Percentiles rank a stretch among this genome's conserved stretches.
These are phyloP conservation scores for Macrotrachela quadricornifera DNA, from an alignment of 1,140 invertebrate genomes.

Conservation along the genomic window DNA sequence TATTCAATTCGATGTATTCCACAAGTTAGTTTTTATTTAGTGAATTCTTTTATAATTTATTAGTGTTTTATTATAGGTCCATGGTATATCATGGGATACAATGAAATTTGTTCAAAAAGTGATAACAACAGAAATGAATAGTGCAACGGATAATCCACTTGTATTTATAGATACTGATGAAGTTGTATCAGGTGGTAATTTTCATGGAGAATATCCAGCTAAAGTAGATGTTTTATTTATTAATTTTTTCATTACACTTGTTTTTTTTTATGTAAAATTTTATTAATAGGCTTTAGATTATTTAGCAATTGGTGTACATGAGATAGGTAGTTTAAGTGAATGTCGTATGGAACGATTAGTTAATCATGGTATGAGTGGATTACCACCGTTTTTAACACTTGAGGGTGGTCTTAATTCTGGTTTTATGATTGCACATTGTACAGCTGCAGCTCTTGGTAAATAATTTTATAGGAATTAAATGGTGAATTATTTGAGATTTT, in stretches of 20 bases:
- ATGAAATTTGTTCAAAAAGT: constrained; percentile 43
- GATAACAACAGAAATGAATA: constrained; percentile 46
- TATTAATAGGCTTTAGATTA: constrained; percentile 39
- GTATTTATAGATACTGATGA: constrained; percentile 46
- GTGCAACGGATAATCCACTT: constrained; percentile 50
- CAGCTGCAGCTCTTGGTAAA: constrained; percentile 44
- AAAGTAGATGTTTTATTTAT: constrained; percentile 31
- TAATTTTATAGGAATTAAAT: background rate
- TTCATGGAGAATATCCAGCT: constrained; percentile 49
- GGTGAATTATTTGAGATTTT: too few species aligned
- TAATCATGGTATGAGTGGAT: constrained; percentile 43
- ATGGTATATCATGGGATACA: constrained; percentile 47
- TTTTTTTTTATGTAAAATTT: background rate
- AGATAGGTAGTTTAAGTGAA: constrained; percentile 50
- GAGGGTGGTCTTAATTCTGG: constrained; percentile 52
- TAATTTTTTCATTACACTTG: background rate
- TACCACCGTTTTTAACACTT: constrained; percentile 46
- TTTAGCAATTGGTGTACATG: constrained; percentile 48
- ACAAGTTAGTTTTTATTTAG: constrained; percentile 33
- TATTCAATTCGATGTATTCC: constrained; percentile 50
- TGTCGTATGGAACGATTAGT: constrained; percentile 45
- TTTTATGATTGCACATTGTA: constrained; percentile 53
- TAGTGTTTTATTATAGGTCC: constrained; percentile 23
- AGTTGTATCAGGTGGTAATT: constrained; percentile 49
- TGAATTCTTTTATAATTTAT: constrained; percentile 1